Percentiles rank a stretch among this genome's conserved stretches.
Conservation (phyloP, 1,140 invertebrate species). For the Trichonephila clavipes region DNA sequence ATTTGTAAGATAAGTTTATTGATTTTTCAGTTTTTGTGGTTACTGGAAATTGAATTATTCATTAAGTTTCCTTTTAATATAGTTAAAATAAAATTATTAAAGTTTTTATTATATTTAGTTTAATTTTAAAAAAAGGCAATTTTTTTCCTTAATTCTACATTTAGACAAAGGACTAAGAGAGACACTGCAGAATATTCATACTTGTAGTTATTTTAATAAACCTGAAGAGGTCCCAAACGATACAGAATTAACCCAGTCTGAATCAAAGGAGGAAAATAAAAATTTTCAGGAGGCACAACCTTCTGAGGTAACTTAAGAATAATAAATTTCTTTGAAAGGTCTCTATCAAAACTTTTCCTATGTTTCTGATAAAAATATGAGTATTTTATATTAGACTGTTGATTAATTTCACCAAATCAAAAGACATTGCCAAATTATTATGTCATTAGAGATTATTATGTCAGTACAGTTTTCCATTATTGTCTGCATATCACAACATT, state of each 20-base stretch:
- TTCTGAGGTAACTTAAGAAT: conserved; percentile 4
- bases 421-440: too few relatives aligned
- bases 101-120: too few relatives aligned
- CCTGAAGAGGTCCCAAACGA: conserved; percentile 26
- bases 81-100: too few relatives aligned
- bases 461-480: too few relatives aligned
- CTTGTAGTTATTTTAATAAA: conserved; percentile 91
- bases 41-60: too few relatives aligned
- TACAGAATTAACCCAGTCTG: conserved; percentile 10
- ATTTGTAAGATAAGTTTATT: too few relatives aligned
- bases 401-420: neutral
- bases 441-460: too few relatives aligned
- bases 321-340: neutral
- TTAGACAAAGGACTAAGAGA: conserved; percentile 87
- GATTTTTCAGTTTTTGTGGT: too few relatives aligned
- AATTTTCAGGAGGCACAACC: neutral
- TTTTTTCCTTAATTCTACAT: neutral
- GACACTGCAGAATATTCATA: conserved; percentile 87
- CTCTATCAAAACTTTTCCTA: neutral
- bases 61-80: too few relatives aligned
- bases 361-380: neutral
- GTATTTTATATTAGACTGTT: neutral
- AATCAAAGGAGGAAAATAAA: conserved; percentile 56
- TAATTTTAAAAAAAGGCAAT: neutral
- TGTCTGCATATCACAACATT: too few relatives aligned